phyloP scores from a whole-genome alignment of 2,113 vertebrate species.

The Canis aureus region DNA sequence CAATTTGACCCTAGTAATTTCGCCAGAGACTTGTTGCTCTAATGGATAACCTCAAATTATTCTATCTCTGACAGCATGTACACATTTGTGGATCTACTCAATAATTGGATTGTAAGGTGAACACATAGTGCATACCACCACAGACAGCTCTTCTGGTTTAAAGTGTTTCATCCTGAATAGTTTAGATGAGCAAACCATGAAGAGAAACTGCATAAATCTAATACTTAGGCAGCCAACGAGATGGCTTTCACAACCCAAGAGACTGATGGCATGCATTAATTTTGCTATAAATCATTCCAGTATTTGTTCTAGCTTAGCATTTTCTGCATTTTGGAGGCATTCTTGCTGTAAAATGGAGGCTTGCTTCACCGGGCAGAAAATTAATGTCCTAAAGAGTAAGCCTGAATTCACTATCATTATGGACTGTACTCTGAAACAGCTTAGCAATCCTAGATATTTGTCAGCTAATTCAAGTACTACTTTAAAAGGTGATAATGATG shows the following conservation, averaged over 20 bases:
- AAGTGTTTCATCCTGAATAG: constrained; percentile 14
- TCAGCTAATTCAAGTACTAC: not conserved
- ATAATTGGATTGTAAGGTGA: not conserved
- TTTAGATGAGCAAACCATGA: constrained; percentile 48
- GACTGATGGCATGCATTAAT: constrained; percentile 43
- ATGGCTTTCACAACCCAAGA: constrained; percentile 54
- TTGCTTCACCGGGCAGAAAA: constrained; percentile 74
- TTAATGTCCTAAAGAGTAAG: constrained; percentile 49
- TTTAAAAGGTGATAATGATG: not conserved
- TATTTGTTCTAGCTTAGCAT: constrained; percentile 75
- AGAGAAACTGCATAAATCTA: constrained; percentile 66
- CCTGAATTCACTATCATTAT: constrained; percentile 51
- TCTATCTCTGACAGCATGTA: not conserved
- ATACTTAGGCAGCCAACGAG: constrained; percentile 60
- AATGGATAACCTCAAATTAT: constrained; percentile 25
- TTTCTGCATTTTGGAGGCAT: constrained; percentile 69
- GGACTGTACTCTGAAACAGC: constrained; percentile 12
- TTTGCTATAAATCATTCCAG: constrained; percentile 71
- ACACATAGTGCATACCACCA: not conserved
- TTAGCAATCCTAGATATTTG: not conserved
- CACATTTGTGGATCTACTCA: not conserved
- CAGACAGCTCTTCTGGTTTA: not conserved
- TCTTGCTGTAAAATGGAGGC: constrained; percentile 65
- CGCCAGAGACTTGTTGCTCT: not conserved
- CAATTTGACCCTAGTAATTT: constrained; percentile 21